These are phyloP conservation scores for Neoitamus cyanurus DNA, from an alignment of 2,888 invertebrate species.

Conservation along the genomic window DNA sequence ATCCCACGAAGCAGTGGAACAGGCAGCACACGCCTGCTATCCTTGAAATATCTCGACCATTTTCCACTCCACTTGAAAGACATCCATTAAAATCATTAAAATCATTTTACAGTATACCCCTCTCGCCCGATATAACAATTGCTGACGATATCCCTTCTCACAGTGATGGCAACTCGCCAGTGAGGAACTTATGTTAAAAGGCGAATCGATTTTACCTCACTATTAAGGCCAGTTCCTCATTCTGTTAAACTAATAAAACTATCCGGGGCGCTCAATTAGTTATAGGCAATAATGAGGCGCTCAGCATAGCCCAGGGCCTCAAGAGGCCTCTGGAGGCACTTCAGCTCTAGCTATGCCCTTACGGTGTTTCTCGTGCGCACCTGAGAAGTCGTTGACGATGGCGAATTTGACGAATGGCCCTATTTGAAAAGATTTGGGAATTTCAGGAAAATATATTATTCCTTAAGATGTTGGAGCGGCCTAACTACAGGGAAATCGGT, in stretches of 20 bases:
- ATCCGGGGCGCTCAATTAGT: not conserved
- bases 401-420: not conserved
- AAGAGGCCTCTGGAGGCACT: not conserved
- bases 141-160: not conserved
- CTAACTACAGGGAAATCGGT: not conserved
- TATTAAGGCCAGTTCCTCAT: not conserved
- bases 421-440: not conserved
- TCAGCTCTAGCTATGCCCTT: not conserved
- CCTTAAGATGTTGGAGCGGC: not conserved
- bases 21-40: not conserved
- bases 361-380: not conserved
- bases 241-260: not conserved
- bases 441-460: not conserved
- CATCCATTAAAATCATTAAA: constrained; percentile 1
- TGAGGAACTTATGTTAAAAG: not conserved
- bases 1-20: not conserved
- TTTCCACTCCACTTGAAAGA: not conserved
- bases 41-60: not conserved
- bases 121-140: not conserved
- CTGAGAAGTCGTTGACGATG: not conserved
- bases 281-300: not conserved
- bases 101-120: not conserved
- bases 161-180: not conserved
- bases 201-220: not conserved
- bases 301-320: not conserved